Conservation (phyloP, 2,888 invertebrate genomes). For the Camptogramma bilineatum region DNA sequence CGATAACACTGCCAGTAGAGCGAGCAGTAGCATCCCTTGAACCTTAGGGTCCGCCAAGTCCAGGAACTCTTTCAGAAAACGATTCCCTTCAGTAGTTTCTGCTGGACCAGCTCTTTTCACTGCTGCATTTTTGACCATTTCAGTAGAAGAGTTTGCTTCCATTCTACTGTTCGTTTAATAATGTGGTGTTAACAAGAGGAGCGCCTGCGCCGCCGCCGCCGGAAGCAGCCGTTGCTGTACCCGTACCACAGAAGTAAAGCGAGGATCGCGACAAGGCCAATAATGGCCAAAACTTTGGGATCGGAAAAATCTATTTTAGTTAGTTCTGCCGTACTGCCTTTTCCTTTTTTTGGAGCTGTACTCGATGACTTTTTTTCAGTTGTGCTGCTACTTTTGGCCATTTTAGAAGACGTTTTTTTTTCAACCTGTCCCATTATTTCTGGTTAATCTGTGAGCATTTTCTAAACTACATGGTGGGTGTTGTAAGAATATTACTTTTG, state of each 20-base stretch:
- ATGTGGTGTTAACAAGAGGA: conserved; percentile 8
- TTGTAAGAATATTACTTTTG: not conserved
- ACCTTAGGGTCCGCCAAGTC: conserved; percentile 55
- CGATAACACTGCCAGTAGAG: conserved; percentile 55
- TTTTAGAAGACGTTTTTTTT: conserved; percentile 13
- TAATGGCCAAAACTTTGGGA: conserved; percentile 24
- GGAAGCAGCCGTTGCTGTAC: conserved; percentile 22
- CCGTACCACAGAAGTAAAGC: conserved; percentile 27
- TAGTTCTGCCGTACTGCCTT: not conserved
- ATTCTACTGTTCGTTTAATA: not conserved
- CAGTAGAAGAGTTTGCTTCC: not conserved
- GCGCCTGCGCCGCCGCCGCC: conserved; percentile 17
- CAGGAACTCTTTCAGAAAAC: conserved; percentile 1
- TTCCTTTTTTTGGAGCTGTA: conserved; percentile 12
- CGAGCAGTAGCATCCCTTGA: conserved; percentile 56
- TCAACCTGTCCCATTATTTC: conserved; percentile 24
- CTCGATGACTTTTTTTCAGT: conserved; percentile 15
- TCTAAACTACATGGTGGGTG: conserved; percentile 4
- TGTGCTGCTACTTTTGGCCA: conserved; percentile 17
- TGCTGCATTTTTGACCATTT: conserved; percentile 5
- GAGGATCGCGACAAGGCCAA: conserved; percentile 23
- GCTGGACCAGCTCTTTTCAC: not conserved
- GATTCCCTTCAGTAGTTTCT: not conserved
- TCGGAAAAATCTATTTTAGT: conserved; percentile 17
- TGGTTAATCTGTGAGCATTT: conserved; percentile 4